A percentile compares a stretch with the other conserved stretches of the same genome.
These are phyloP conservation scores for Drosophila anomelani DNA, from an alignment of 2,888 invertebrate genomes.

Conservation along the genomic window DNA sequence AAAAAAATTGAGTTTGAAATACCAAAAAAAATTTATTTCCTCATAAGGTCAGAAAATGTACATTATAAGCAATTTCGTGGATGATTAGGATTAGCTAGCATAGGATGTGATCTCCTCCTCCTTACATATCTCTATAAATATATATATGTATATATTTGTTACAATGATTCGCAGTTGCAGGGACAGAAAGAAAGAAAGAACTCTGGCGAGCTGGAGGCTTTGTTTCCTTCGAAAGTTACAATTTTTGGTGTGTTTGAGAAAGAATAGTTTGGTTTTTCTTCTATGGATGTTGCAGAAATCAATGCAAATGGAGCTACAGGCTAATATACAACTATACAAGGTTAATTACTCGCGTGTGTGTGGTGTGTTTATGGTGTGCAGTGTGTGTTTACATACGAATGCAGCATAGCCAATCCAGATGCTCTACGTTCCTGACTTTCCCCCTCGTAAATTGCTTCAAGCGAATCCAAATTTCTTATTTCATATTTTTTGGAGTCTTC, in stretches of 20 bases:
- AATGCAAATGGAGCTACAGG: conserved; percentile 18
- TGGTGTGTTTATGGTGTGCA: conserved; percentile 2
- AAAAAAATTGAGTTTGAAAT: conserved; percentile 59
- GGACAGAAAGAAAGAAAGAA: conserved; percentile 8
- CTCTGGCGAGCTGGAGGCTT: conserved; percentile 8
- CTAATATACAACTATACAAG: conserved; percentile 20
- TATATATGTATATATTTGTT: neutral
- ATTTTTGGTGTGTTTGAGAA: conserved; percentile 13
- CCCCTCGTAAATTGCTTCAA: conserved; percentile 29
- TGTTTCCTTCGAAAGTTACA: conserved; percentile 19
- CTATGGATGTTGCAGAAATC: neutral
- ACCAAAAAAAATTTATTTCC: conserved; percentile 70
- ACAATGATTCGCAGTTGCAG: conserved; percentile 3
- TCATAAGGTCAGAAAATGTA: conserved; percentile 59
- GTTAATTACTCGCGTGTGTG: conserved; percentile 4
- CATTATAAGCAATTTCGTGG: conserved; percentile 39
- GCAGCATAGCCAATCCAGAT: conserved; percentile 40
- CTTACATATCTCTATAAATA: neutral
- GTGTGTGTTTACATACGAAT: conserved; percentile 30
- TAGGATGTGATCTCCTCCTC: conserved; percentile 1
- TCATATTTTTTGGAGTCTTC: neutral
- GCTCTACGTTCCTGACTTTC: conserved; percentile 37
- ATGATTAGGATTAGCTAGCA: conserved; percentile 39
- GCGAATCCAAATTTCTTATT: conserved; percentile 4
- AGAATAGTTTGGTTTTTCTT: neutral